Evolutionary conservation across 1,140 invertebrate genomes (phyloP).

Genomic region (Myzus persicae): DNA sequence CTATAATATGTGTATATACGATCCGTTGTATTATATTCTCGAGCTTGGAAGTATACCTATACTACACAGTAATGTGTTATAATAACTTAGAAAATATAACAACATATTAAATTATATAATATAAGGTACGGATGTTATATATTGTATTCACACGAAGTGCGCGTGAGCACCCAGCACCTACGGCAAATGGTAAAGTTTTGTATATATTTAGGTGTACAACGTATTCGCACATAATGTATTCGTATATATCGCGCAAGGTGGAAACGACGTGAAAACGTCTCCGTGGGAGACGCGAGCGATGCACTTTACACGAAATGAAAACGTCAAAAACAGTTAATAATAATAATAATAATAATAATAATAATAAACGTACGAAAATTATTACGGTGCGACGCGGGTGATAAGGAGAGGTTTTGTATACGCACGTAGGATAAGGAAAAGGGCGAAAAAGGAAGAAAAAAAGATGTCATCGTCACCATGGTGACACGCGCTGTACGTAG

Average conservation of each 20-base stretch:
- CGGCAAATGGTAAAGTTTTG: neutral
- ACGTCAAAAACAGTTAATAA: constrained; percentile 56
- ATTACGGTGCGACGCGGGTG: constrained; percentile 12
- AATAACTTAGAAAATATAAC: neutral
- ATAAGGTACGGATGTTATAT: neutral
- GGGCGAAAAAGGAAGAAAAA: neutral
- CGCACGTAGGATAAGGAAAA: neutral
- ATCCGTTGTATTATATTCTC: neutral
- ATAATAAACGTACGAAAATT: constrained; percentile 54
- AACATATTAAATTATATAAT: neutral
- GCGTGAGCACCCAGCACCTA: neutral
- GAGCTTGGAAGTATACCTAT: neutral
- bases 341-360: constrained; percentile 44
- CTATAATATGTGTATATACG: neutral
- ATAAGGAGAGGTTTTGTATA: constrained; percentile 15
- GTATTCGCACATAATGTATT: neutral
- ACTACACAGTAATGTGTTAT: neutral
- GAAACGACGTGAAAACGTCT: constrained; percentile 8
- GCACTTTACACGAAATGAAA: constrained; percentile 32
- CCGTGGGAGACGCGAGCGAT: neutral
- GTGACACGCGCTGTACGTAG: constrained; percentile 18
- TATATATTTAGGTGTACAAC: neutral
- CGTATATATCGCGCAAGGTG: neutral
- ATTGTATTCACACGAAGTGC: neutral
- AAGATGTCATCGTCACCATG: constrained; percentile 57